Evolutionary conservation across 2,888 invertebrate genomes (phyloP).

Genomic region (Ceramica pisi): DNA sequence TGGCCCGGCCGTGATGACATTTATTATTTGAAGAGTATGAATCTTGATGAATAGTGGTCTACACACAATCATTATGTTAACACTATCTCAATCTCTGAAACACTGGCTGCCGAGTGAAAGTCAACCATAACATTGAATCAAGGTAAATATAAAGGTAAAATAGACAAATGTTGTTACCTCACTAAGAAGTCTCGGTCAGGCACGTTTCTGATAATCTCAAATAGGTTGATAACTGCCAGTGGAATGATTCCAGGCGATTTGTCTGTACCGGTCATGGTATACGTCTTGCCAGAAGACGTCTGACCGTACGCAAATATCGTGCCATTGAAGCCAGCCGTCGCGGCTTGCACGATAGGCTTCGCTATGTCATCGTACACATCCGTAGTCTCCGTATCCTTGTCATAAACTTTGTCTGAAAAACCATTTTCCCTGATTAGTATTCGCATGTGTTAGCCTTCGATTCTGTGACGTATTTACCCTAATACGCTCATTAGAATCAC

Average conservation of each 20-base stretch:
- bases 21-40: not conserved
- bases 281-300: slow-evolving; percentile 97
- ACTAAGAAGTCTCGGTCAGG: slow-evolving; percentile 94
- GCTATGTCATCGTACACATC: slow-evolving; percentile 93
- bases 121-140: not conserved
- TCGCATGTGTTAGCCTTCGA: slow-evolving; percentile 58
- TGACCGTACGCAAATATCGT: slow-evolving; percentile 98
- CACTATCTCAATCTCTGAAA: not conserved
- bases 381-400: slow-evolving; percentile 89
- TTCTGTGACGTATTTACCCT: slow-evolving; percentile 51
- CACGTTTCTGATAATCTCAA: slow-evolving; percentile 91
- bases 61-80: not conserved
- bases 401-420: slow-evolving; percentile 94
- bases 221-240: slow-evolving; percentile 93
- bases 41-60: not conserved
- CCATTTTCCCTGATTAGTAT: slow-evolving; percentile 42
- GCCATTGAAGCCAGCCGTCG: slow-evolving; percentile 95
- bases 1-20: not conserved
- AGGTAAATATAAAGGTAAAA: not conserved
- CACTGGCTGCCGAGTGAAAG: not conserved
- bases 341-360: slow-evolving; percentile 93
- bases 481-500: slow-evolving; percentile 65
- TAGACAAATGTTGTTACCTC: slow-evolving; percentile 81
- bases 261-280: slow-evolving; percentile 95
- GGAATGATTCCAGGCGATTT: slow-evolving; percentile 94